Evolutionary conservation across 2,113 vertebrate genomes (phyloP).

Genomic region (Anguilla japonica): DNA sequence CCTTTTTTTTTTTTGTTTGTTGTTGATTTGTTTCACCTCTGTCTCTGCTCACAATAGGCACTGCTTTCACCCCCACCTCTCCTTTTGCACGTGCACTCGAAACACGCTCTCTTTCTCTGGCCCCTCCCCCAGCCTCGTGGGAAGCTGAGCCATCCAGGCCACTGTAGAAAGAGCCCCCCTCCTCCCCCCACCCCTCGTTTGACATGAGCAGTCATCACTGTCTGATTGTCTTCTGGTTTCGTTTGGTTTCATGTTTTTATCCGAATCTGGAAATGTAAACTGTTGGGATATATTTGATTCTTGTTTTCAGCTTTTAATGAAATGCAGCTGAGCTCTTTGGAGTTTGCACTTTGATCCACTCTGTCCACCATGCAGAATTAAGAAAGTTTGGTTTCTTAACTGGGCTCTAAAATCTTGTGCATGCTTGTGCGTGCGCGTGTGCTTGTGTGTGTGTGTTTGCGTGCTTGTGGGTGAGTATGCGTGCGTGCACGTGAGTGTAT

Average conservation of each 20-base stretch:
- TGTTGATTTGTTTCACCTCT: conserved; percentile 24
- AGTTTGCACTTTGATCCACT: conserved; percentile 39
- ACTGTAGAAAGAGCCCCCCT: neutral
- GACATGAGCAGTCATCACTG: conserved; percentile 3
- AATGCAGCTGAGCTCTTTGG: conserved; percentile 17
- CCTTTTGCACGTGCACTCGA: conserved; percentile 2
- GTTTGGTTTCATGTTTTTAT: conserved; percentile 26
- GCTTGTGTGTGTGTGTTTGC: neutral
- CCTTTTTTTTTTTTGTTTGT: conserved; percentile 19
- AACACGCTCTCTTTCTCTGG: neutral
- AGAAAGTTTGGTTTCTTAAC: neutral
- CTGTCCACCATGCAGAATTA: conserved; percentile 21
- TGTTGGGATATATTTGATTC: conserved; percentile 14
- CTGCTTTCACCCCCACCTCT: neutral
- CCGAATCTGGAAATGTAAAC: neutral
- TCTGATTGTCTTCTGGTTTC: neutral
- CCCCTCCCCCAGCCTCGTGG: neutral
- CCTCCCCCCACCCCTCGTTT: neutral
- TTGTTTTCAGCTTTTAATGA: conserved; percentile 15
- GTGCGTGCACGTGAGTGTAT: too few relatives aligned
- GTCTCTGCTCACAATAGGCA: conserved; percentile 15
- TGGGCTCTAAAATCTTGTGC: conserved; percentile 1
- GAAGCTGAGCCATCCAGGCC: neutral
- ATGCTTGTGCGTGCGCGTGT: neutral
- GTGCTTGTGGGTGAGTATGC: too few relatives aligned